Base-by-base conservation (phyloP, 2,888 invertebrate genomes). In the Melieria crassipennis region DNA sequence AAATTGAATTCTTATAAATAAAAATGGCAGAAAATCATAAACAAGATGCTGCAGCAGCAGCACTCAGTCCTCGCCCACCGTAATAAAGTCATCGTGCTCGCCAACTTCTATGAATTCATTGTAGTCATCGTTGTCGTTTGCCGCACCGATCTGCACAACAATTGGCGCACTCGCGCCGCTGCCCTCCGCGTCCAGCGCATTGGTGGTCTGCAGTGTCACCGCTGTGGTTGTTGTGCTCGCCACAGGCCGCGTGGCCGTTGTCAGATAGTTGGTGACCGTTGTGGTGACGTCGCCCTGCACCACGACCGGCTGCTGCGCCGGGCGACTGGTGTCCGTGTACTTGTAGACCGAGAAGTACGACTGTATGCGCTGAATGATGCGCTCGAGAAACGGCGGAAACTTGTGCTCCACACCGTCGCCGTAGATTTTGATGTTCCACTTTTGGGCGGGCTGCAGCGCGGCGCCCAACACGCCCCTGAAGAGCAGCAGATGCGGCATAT, bases 361-460 rank as follows among this genome's bases (percentile, higher is more conserved):
- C 85, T 93, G 93, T 67, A 93, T 89, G 62, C 91, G 89, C 81
- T 93, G 92, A 6, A 92, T 89, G 56, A 93, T 83, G 77, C 90
- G 89, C 81, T 93, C 93, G 75, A 93, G 83, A 64, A 92, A 85
- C 1, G 92, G 91, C 6, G 93, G 92, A 81, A 93, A 91, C 80
- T 90, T 88, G 1, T 89, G 89, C 75, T 86, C 87, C 45, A 79
- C 81, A 4, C 86, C 86, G 5, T 83, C 85, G 30, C 86, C 86
- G 74, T 84, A 87, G 63, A 87, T 83, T 78, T 82, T 84, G 4
- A 81, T 73, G 55, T 78, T 77, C 1, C 82, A 67, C 43, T 78
- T 77, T 10, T 52, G 55, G 66, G n/a, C 69, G 70, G 56, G 69
- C 69, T 10, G 69, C 11, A 72, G 70, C 1, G 83, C 69, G 1